These are phyloP conservation scores for Lepidurus arcticus DNA, from an alignment of 1,140 invertebrate species.

Conservation along the genomic window DNA sequence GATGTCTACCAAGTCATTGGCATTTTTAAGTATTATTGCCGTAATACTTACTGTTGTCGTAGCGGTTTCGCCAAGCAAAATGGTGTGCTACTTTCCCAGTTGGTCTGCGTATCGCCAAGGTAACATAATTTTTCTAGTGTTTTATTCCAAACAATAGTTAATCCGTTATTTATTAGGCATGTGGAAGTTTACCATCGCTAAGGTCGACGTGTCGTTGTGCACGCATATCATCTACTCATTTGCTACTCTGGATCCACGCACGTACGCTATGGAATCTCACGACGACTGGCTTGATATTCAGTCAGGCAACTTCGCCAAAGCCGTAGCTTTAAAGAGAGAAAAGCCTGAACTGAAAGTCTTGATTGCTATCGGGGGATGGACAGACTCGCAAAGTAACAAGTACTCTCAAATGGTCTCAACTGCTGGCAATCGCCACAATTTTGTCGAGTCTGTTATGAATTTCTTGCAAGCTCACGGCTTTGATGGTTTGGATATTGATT, in stretches of 20 bases:
- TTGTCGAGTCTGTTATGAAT: slow-evolving; percentile 40
- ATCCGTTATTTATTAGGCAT: slow-evolving; percentile 36
- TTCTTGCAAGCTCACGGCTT: slow-evolving; percentile 42
- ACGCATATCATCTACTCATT: slow-evolving; percentile 49
- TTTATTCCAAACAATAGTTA: slow-evolving; percentile 37
- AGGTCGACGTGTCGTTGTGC: slow-evolving; percentile 45
- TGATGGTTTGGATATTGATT: slow-evolving; percentile 49
- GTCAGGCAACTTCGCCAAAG: slow-evolving; percentile 38
- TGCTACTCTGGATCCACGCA: slow-evolving; percentile 40
- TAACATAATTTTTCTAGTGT: background rate
- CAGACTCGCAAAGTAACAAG: slow-evolving; percentile 54
- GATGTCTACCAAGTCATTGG: too few species aligned
- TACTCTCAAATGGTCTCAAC: slow-evolving; percentile 40
- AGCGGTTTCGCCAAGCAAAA: background rate
- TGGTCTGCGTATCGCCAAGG: slow-evolving; percentile 38
- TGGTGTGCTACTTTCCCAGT: slow-evolving; percentile 39
- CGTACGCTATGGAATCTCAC: slow-evolving; percentile 35
- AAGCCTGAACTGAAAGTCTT: slow-evolving; percentile 62
- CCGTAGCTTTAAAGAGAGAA: slow-evolving; percentile 52
- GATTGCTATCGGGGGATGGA: slow-evolving; percentile 70
- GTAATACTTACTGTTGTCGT: too few species aligned
- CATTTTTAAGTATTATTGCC: too few species aligned
- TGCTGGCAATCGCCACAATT: slow-evolving; percentile 37
- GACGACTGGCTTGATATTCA: slow-evolving; percentile 34
- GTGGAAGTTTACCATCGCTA: slow-evolving; percentile 37